These are phyloP conservation scores for Perca flavescens DNA, from an alignment of 2,113 vertebrate species.

Conservation along the genomic window DNA sequence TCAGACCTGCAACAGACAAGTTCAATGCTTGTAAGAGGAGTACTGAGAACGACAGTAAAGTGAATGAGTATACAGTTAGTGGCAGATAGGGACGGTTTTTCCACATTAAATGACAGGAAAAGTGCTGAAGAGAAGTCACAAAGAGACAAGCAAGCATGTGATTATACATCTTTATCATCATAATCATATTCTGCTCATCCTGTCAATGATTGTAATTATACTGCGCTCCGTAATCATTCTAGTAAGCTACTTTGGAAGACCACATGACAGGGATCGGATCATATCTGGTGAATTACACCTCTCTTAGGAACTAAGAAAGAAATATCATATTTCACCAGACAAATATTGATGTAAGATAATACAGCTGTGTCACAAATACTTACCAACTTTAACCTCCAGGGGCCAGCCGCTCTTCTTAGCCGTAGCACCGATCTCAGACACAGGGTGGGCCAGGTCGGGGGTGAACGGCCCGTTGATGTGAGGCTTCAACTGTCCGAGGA, in stretches of 20 bases:
- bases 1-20: constrained; percentile 86
- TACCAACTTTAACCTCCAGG: constrained; percentile 94
- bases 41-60: not conserved
- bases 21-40: constrained; percentile 1
- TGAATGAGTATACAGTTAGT: not conserved
- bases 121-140: not conserved
- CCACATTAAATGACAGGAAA: not conserved
- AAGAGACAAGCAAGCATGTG: not conserved
- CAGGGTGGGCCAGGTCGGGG: constrained; percentile 92
- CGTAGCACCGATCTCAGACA: constrained; percentile 89
- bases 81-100: not conserved
- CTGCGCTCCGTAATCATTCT: not conserved
- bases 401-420: constrained; percentile 95
- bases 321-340: constrained; percentile 49
- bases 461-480: constrained; percentile 98
- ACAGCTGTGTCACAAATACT: constrained; percentile 66
- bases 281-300: constrained; percentile 41
- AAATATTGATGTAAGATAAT: constrained; percentile 22
- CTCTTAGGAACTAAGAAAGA: constrained; percentile 19
- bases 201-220: not conserved
- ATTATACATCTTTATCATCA: not conserved
- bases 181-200: not conserved
- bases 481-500: constrained; percentile 90
- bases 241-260: not conserved
- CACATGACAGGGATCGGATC: constrained; percentile 34